A percentile compares a stretch with the other conserved stretches of the same genome.
Evolutionary conservation across 2,888 invertebrate species (phyloP).

Genomic region (Apodemia zela): DNA sequence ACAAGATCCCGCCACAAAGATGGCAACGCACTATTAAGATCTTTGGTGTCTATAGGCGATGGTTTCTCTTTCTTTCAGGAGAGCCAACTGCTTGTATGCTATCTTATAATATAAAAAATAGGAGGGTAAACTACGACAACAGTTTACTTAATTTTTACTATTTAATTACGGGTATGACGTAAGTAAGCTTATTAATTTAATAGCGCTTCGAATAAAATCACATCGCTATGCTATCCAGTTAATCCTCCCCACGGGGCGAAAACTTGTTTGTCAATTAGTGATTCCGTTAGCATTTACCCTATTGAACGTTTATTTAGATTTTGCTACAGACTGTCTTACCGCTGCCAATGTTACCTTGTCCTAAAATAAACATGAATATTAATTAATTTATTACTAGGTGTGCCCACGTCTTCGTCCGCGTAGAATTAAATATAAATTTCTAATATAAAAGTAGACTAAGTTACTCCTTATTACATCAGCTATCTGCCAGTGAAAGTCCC

Average conservation of each 20-base stretch:
- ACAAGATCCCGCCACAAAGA: no score
- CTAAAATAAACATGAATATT: not conserved
- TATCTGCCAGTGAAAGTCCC: no score
- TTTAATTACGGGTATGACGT: no score
- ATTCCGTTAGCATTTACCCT: not conserved
- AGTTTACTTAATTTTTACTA: not conserved
- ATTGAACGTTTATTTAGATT: not conserved
- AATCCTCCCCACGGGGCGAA: not conserved
- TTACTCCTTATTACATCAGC: no score
- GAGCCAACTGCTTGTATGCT: no score
- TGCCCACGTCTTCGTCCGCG: no score
- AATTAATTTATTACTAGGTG: not conserved
- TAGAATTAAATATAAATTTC: no score
- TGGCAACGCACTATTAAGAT: no score
- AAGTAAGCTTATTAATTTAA: not conserved
- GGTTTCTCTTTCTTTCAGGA: no score
- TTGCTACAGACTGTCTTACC: not conserved
- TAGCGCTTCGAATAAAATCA: not conserved
- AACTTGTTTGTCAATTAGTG: slow-evolving; percentile 3
- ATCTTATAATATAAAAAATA: not conserved
- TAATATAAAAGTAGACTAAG: no score
- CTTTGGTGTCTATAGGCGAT: no score
- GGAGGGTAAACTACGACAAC: not conserved
- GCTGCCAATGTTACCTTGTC: not conserved
- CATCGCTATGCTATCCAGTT: not conserved